A percentile compares a stretch with the other conserved stretches of the same genome.
These are phyloP conservation scores for Hypothenemus hampei DNA, from an alignment of 1,140 invertebrate species.

Conservation along the genomic window DNA sequence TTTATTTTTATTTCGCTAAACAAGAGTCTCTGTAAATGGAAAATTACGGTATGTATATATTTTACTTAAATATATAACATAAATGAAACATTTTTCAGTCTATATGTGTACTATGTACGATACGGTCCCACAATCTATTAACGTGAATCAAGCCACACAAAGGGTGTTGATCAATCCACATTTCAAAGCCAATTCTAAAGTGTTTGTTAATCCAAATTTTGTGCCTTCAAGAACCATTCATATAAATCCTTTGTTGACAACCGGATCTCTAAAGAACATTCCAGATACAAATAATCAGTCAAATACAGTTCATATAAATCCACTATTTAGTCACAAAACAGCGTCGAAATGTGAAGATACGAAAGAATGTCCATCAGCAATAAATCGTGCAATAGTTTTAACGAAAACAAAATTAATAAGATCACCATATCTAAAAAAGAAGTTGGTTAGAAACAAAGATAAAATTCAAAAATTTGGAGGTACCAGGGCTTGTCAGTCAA, in stretches of 20 bases:
- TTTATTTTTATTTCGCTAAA: too few species aligned
- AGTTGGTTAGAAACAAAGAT: neutral
- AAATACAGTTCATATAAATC: conserved; percentile 30
- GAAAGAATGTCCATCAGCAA: conserved; percentile 12
- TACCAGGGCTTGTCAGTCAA: neutral
- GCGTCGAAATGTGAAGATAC: conserved; percentile 28
- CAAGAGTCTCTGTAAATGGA: too few species aligned
- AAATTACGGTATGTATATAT: too few species aligned
- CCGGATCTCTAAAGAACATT: neutral
- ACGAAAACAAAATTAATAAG: conserved; percentile 36
- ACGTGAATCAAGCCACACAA: too few species aligned
- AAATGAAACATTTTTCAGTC: too few species aligned
- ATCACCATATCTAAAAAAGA: conserved; percentile 12
- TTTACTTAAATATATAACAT: too few species aligned
- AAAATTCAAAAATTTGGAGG: too few species aligned
- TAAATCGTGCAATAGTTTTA: conserved; percentile 17
- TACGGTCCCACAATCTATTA: too few species aligned
- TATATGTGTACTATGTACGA: too few species aligned
- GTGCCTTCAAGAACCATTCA: conserved; percentile 21
- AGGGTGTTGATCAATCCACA: conserved; percentile 41
- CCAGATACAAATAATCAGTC: conserved; percentile 17
- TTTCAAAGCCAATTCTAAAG: conserved; percentile 33
- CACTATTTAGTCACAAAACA: conserved; percentile 11
- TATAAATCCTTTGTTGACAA: conserved; percentile 26
- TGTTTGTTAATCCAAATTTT: conserved; percentile 42